Evolutionary conservation across 2,888 invertebrate species (phyloP).

Genomic region (Colostygia pectinataria): DNA sequence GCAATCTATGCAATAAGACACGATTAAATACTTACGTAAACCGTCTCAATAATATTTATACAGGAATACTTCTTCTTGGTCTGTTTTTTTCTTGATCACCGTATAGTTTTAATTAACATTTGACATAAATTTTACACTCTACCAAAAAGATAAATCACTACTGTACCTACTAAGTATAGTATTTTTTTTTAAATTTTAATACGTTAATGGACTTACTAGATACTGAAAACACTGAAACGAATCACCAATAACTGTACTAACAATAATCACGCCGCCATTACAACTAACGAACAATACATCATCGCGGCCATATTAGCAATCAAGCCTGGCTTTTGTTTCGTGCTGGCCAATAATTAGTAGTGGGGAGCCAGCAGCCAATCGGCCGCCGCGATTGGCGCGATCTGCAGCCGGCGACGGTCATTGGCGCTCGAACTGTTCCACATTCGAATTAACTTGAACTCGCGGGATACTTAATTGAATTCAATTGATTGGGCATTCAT

Average conservation of each 20-base stretch:
- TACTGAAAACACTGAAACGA: slow-evolving; percentile 21
- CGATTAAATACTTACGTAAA: too few species aligned
- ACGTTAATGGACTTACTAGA: too few species aligned
- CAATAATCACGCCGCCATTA: slow-evolving; percentile 53
- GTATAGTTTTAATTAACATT: too few species aligned
- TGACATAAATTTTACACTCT: too few species aligned
- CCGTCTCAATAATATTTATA: too few species aligned
- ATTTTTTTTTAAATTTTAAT: too few species aligned
- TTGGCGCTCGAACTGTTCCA: slow-evolving; percentile 49
- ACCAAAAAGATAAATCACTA: too few species aligned
- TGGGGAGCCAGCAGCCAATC: slow-evolving; percentile 59
- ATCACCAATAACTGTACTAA: slow-evolving; percentile 33
- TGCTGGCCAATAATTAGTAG: slow-evolving; percentile 67
- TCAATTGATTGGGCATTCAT: slow-evolving; percentile 63
- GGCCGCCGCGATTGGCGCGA: slow-evolving; percentile 38
- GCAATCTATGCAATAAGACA: too few species aligned
- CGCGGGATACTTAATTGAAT: slow-evolving; percentile 57
- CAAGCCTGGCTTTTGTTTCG: slow-evolving; percentile 59
- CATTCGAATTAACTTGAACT: slow-evolving; percentile 48
- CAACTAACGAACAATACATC: slow-evolving; percentile 60
- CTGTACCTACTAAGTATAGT: too few species aligned
- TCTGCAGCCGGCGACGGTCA: slow-evolving; percentile 46
- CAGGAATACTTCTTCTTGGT: too few species aligned
- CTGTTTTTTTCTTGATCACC: too few species aligned
- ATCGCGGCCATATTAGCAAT: slow-evolving; percentile 61